Percentiles rank a stretch among this genome's conserved stretches.
Conservation (phyloP, 2,888 invertebrate genomes). For the Petrolisthes manimaculis region DNA sequence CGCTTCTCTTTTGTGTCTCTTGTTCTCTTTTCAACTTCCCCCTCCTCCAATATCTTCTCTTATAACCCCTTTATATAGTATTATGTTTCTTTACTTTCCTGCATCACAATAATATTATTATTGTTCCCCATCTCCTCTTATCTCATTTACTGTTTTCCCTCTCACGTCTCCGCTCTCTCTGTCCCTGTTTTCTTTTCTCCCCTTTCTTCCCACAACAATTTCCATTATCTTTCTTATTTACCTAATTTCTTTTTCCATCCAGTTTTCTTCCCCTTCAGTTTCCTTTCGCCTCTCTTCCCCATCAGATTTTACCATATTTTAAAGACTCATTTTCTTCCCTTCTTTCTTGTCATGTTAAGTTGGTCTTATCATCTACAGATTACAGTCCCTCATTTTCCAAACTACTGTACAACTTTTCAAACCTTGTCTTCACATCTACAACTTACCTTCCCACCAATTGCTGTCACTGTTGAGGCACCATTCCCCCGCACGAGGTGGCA, state of each 20-base stretch:
- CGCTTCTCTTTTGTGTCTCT: neutral
- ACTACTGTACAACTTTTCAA: too few relatives aligned
- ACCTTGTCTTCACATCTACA: too few relatives aligned
- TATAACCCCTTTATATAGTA: neutral
- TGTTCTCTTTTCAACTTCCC: neutral
- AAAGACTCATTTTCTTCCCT: neutral
- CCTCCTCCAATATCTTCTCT: neutral
- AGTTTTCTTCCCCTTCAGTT: neutral
- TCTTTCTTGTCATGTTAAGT: too few relatives aligned
- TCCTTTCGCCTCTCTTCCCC: neutral
- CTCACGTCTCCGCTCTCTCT: neutral
- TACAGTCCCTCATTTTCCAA: too few relatives aligned
- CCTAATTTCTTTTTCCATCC: neutral
- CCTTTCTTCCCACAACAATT: neutral
- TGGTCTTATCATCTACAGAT: too few relatives aligned
- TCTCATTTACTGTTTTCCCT: neutral
- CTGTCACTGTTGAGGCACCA: too few relatives aligned
- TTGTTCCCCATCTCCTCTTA: neutral
- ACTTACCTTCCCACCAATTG: too few relatives aligned
- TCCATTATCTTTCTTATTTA: neutral
- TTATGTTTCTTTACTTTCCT: neutral
- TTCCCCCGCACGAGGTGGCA: too few relatives aligned
- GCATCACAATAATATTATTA: too few relatives aligned
- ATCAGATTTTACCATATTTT: neutral
- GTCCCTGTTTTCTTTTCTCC: neutral